phyloP scores from a whole-genome alignment of 2,888 invertebrate genomes.

The Drosophila diplacantha region DNA sequence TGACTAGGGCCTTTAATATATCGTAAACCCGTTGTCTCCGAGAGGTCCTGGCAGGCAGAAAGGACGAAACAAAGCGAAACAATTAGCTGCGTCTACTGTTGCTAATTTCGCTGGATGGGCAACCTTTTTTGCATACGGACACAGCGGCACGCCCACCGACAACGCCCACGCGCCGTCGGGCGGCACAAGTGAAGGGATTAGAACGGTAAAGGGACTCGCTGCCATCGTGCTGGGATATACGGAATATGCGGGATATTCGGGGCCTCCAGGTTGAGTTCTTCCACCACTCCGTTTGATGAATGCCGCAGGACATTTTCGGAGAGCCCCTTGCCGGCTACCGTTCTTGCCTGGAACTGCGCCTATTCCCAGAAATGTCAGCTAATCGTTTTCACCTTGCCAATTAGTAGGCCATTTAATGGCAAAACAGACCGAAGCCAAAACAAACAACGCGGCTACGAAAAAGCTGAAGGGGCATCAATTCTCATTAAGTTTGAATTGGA shows the following conservation, averaged over 20 bases:
- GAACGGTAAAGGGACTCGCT: slow-evolving; percentile 33
- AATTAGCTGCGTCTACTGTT: slow-evolving; percentile 71
- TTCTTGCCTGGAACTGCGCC: slow-evolving; percentile 9
- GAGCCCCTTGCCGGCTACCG: slow-evolving; percentile 30
- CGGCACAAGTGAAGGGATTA: slow-evolving; percentile 54
- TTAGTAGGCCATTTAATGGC: slow-evolving; percentile 53
- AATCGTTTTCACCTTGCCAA: slow-evolving; percentile 55
- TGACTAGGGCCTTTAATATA: slow-evolving; percentile 17
- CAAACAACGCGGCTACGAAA: slow-evolving; percentile 48
- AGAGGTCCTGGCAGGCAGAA: slow-evolving; percentile 15
- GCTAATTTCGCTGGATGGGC: slow-evolving; percentile 66
- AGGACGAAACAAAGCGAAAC: slow-evolving; percentile 35
- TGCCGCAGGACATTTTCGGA: slow-evolving; percentile 40
- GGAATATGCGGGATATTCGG: not conserved
- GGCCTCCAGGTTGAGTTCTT: slow-evolving; percentile 8
- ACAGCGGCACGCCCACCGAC: slow-evolving; percentile 46
- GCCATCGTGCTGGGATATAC: slow-evolving; percentile 18
- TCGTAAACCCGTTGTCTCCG: not conserved
- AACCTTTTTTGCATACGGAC: slow-evolving; percentile 43
- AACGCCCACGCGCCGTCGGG: slow-evolving; percentile 55
- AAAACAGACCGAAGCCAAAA: slow-evolving; percentile 64
- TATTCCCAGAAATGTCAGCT: slow-evolving; percentile 40
- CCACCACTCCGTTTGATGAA: slow-evolving; percentile 33
- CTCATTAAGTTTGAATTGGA: slow-evolving; percentile 73
- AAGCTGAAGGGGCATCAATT: slow-evolving; percentile 64